phyloP scores from a whole-genome alignment of 2,797 vertebrate species.

The Sebastes hopkinsi region DNA sequence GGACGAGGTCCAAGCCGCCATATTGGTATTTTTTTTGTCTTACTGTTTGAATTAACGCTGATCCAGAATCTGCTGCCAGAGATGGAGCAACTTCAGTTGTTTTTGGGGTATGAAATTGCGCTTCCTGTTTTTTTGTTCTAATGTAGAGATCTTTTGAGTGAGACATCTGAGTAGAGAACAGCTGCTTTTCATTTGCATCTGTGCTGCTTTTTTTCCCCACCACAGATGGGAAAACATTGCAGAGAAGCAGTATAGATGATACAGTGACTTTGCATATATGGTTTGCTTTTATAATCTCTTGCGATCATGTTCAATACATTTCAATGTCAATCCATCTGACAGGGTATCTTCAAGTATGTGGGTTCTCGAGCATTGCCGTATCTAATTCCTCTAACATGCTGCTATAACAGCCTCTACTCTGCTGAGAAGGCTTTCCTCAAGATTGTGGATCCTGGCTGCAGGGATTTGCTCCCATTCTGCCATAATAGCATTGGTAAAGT shows the following conservation, averaged over 20 bases:
- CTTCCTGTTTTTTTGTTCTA: neutral
- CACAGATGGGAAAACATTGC: neutral
- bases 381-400: neutral
- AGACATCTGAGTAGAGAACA: constrained; percentile 11
- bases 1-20: constrained; percentile 51
- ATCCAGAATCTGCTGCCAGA: constrained; percentile 55
- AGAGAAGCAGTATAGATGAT: neutral
- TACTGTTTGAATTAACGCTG: constrained; percentile 69
- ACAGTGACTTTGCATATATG: neutral
- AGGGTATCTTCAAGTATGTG: neutral
- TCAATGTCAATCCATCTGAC: neutral
- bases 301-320: neutral
- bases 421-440: neutral
- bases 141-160: neutral
- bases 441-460: neutral
- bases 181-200: constrained; percentile 40
- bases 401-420: neutral
- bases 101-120: neutral
- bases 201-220: neutral
- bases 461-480: neutral
- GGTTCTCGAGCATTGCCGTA: neutral
- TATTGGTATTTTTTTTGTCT: constrained; percentile 44
- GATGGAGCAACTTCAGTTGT: constrained; percentile 18
- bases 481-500: neutral
- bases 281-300: neutral